Conservation (phyloP, 2,888 invertebrate genomes). For the Cremastinae sp. region DNA sequence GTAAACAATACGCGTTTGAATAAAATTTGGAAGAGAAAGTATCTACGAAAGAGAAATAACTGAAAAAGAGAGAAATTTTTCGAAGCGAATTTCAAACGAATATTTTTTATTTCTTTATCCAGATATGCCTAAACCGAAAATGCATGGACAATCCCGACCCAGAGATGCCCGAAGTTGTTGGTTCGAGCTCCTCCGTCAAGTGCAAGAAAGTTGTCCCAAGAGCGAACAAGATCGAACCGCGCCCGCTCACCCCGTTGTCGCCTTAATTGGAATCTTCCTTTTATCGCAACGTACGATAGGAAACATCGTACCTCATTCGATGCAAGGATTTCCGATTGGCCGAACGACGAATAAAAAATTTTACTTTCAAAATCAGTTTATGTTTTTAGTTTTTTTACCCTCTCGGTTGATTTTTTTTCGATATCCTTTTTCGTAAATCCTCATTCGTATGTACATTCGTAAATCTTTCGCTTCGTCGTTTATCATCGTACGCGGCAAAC, state of each 20-base stretch:
- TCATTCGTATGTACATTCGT: too few species aligned
- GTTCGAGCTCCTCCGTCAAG: neutral
- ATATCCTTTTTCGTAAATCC: too few species aligned
- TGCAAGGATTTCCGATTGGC: too few species aligned
- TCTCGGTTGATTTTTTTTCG: too few species aligned
- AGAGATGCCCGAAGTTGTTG: constrained; percentile 5
- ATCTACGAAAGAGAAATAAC: neutral
- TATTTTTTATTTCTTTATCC: neutral
- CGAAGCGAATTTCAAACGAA: neutral
- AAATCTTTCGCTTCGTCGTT: too few species aligned
- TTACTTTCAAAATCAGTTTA: too few species aligned
- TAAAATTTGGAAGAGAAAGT: neutral
- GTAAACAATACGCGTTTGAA: constrained; percentile 2
- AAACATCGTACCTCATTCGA: too few species aligned
- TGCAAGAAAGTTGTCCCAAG: constrained; percentile 7
- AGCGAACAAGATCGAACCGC: constrained; percentile 1
- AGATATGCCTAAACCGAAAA: constrained; percentile 18
- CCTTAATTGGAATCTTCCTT: neutral
- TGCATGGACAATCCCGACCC: constrained; percentile 1
- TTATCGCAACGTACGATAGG: neutral
- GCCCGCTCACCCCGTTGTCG: constrained; percentile 8
- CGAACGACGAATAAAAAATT: too few species aligned
- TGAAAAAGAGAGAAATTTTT: neutral
- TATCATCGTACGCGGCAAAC: too few species aligned
- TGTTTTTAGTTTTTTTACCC: too few species aligned